Evolutionary conservation across 2,797 vertebrate genomes (phyloP).

Genomic region (Trichosurus vulpecula): DNA sequence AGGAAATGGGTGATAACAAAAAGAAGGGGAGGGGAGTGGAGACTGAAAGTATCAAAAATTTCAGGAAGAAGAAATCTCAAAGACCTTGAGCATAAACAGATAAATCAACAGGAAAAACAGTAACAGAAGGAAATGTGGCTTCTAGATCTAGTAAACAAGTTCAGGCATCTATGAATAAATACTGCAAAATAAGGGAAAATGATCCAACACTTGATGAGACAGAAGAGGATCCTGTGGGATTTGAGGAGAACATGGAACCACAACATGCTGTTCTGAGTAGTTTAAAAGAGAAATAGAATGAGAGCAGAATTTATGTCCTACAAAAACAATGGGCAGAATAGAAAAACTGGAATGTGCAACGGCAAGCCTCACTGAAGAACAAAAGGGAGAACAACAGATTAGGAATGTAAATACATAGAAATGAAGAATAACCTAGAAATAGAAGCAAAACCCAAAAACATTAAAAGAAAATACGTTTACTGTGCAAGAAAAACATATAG

Average conservation of each 20-base stretch:
- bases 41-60: neutral
- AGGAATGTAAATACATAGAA: neutral
- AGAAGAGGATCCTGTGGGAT: neutral
- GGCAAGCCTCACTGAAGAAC: neutral
- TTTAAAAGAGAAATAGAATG: neutral
- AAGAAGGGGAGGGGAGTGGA: neutral
- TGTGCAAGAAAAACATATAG: neutral
- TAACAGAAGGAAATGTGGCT: neutral
- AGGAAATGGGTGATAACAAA: neutral
- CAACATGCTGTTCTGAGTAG: neutral
- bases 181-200: neutral
- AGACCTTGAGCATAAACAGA: neutral
- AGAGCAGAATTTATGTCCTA: neutral
- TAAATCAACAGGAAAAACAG: neutral
- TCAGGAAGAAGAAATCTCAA: neutral
- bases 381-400: neutral
- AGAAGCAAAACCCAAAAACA: neutral
- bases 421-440: neutral
- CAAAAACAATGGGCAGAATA: neutral
- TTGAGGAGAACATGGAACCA: neutral
- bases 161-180: neutral
- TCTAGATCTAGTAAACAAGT: neutral
- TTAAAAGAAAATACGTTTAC: neutral
- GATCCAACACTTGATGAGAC: neutral
- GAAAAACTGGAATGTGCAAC: neutral